A percentile compares a stretch with the other conserved stretches of the same genome.
Conservation (phyloP, 1,140 invertebrate genomes). For the Anastrepha ludens region DNA sequence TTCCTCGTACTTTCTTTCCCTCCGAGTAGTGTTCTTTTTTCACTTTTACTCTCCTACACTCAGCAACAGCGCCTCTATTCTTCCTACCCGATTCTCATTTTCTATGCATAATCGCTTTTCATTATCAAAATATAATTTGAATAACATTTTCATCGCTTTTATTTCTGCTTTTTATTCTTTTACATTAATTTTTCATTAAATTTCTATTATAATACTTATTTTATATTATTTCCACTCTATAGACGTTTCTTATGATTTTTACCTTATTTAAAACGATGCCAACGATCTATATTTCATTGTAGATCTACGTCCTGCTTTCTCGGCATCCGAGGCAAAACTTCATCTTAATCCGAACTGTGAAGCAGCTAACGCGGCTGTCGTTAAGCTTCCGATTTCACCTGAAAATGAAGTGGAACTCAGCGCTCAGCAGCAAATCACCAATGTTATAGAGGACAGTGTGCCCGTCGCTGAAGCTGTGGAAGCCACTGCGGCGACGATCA, state of each 20-base stretch:
- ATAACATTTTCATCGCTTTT: conserved; percentile 62
- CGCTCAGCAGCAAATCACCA: not conserved
- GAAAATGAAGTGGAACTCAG: conserved; percentile 20
- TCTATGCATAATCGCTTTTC: not conserved
- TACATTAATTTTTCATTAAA: conserved; percentile 5
- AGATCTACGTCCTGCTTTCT: conserved; percentile 75
- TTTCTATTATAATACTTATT: conserved; percentile 43
- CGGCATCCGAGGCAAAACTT: conserved; percentile 73
- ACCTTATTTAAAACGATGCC: conserved; percentile 12
- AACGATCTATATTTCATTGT: conserved; percentile 74
- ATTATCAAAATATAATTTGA: not conserved
- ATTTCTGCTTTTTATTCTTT: conserved; percentile 55
- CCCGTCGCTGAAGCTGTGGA: conserved; percentile 56
- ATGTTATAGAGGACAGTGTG: not conserved
- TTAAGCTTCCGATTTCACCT: conserved; percentile 28
- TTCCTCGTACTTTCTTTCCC: too few relatives aligned
- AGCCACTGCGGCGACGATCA: conserved; percentile 58
- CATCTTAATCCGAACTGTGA: conserved; percentile 71
- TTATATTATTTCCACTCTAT: conserved; percentile 34
- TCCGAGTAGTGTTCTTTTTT: not conserved
- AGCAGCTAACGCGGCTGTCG: conserved; percentile 60
- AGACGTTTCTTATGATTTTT: conserved; percentile 31
- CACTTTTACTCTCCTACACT: not conserved
- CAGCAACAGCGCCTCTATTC: not conserved
- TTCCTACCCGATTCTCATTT: not conserved